phyloP scores from a whole-genome alignment of 2,113 vertebrate species.

The Xenopus tropicalis region DNA sequence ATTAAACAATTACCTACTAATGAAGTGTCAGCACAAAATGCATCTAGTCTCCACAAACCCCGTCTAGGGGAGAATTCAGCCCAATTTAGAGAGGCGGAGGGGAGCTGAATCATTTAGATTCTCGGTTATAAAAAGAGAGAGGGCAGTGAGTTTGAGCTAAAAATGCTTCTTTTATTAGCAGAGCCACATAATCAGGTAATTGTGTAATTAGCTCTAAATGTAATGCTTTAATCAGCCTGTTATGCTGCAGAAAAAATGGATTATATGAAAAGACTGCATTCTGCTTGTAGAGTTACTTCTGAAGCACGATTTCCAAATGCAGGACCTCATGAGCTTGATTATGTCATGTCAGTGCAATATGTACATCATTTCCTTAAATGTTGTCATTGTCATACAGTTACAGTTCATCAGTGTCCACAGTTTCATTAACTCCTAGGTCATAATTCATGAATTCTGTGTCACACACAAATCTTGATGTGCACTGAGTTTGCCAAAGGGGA shows the following conservation, averaged over 20 bases:
- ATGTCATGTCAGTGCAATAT: background rate
- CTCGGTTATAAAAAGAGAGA: constrained; percentile 36
- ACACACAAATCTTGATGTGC: too few relatives aligned
- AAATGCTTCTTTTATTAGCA: constrained; percentile 39
- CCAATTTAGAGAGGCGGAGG: constrained; percentile 35
- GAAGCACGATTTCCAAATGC: background rate
- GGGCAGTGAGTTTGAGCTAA: constrained; percentile 32
- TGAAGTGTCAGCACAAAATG: constrained; percentile 43
- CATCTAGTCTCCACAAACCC: constrained; percentile 27
- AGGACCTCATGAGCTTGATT: background rate
- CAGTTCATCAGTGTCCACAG: too few relatives aligned
- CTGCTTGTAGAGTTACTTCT: background rate
- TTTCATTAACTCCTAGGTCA: too few relatives aligned
- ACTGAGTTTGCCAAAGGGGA: too few relatives aligned
- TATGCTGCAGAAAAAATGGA: background rate
- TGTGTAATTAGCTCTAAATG: constrained; percentile 39
- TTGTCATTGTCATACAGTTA: too few relatives aligned
- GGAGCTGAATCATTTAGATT: constrained; percentile 31
- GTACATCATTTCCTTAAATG: background rate
- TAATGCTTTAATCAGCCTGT: constrained; percentile 24
- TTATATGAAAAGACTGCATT: background rate
- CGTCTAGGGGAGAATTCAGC: constrained; percentile 40
- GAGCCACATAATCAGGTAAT: constrained; percentile 33
- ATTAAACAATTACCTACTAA: constrained; percentile 44
- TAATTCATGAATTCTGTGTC: too few relatives aligned